Conservation (phyloP, 2,888 invertebrate species). For the Cynaeus angustus region DNA sequence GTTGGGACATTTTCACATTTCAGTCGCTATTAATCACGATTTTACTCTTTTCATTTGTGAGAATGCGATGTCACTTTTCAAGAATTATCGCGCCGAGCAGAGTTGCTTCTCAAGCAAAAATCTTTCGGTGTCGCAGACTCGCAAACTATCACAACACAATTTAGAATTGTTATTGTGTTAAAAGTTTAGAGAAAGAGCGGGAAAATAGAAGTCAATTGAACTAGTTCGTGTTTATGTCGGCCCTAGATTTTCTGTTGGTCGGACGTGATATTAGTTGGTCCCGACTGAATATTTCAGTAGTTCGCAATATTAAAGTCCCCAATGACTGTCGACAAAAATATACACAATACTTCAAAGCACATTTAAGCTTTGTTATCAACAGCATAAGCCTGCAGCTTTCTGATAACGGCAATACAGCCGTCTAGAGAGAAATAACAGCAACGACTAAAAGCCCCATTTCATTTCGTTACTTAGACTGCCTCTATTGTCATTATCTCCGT, state of each 20-base stretch:
- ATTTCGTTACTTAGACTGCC: conserved; percentile 54
- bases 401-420: conserved; percentile 62
- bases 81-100: conserved; percentile 14
- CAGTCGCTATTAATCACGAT: conserved; percentile 30
- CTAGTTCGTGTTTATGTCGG: no score
- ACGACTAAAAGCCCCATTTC: conserved; percentile 55
- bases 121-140: background rate
- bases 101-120: conserved; percentile 13
- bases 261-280: conserved; percentile 5
- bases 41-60: conserved; percentile 18
- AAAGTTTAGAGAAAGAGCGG: no score
- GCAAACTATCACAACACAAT: conserved; percentile 7
- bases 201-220: no score
- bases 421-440: conserved; percentile 63
- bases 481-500: conserved; percentile 56
- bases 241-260: no score
- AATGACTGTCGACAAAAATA: conserved; percentile 52
- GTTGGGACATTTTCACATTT: conserved; percentile 26
- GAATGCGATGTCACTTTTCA: conserved; percentile 17
- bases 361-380: conserved; percentile 62
- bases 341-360: conserved; percentile 62
- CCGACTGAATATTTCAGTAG: conserved; percentile 32
- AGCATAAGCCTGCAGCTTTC: conserved; percentile 62
- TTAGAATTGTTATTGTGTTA: background rate
- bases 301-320: conserved; percentile 29